These are phyloP conservation scores for Clarias laeviceps DNA, from an alignment of 2,797 vertebrate species.

Conservation along the genomic window DNA sequence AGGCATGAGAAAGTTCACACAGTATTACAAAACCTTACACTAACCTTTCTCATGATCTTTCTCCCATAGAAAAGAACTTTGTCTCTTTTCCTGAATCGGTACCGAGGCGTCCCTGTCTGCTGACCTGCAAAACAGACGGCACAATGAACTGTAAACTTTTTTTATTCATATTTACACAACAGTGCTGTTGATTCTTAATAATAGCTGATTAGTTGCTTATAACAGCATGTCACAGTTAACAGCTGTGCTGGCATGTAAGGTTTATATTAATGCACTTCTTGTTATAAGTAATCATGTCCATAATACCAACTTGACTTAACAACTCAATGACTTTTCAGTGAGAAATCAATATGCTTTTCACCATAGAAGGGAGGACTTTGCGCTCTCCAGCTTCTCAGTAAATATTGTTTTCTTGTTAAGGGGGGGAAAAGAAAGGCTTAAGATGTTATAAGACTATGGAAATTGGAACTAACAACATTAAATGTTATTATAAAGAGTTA, in stretches of 20 bases:
- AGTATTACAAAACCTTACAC: no score
- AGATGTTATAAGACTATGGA: neutral
- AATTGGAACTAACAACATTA: neutral
- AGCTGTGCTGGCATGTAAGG: no score
- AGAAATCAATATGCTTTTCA: neutral
- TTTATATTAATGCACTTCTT: neutral
- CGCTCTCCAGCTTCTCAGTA: neutral
- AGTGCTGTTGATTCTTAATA: neutral
- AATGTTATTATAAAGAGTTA: neutral
- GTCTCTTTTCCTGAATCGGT: constrained; percentile 91
- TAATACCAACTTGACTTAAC: neutral
- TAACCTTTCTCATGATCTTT: constrained; percentile 96
- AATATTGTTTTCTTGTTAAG: neutral
- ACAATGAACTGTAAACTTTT: neutral
- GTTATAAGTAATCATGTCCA: neutral
- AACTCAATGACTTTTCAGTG: neutral
- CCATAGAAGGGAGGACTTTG: neutral
- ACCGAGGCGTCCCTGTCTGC: constrained; percentile 81
- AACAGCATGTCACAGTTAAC: neutral
- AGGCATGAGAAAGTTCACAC: no score
- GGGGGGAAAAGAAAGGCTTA: neutral
- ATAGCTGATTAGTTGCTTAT: neutral
- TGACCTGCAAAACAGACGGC: constrained; percentile 68
- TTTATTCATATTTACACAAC: neutral
- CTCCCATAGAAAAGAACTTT: constrained; percentile 94